Evolutionary conservation across 2,797 vertebrate species (phyloP).

Genomic region (Ptychadena robeensis): DNA sequence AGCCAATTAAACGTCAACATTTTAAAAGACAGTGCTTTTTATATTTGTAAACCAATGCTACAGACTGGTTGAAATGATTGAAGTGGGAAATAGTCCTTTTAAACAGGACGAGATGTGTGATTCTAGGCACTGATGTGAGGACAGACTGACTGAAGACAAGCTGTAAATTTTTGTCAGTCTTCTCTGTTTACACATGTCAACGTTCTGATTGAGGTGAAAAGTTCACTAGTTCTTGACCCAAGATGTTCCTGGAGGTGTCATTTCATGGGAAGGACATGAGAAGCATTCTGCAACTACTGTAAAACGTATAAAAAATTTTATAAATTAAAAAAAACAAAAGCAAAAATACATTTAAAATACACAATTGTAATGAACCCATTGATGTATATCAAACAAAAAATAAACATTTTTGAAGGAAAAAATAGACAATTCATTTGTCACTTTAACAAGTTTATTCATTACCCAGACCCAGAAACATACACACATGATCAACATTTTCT

Average conservation of each 20-base stretch:
- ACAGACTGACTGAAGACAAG: conserved; percentile 72
- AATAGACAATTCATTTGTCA: conserved; percentile 27
- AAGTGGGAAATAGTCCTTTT: conserved; percentile 19
- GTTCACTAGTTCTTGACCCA: conserved; percentile 80
- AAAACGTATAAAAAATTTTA: no score
- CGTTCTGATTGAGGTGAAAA: conserved; percentile 78
- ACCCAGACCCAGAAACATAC: conserved; percentile 82
- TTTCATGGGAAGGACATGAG: conserved; percentile 6
- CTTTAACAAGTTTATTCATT: conserved; percentile 84
- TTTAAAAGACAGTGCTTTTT: not conserved
- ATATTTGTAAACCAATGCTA: not conserved
- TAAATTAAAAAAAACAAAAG: no score
- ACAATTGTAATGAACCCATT: no score
- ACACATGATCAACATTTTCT: conserved; percentile 74
- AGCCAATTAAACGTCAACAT: not conserved
- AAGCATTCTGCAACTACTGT: not conserved
- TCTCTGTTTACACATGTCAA: conserved; percentile 78
- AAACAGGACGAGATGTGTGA: conserved; percentile 18
- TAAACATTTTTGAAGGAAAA: no score
- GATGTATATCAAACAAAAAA: no score
- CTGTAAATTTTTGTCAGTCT: conserved; percentile 73
- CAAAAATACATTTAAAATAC: no score
- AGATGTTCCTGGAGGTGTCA: conserved; percentile 69
- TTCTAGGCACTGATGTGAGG: conserved; percentile 66
- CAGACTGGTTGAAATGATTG: not conserved